Evolutionary conservation across 2,797 vertebrate genomes (phyloP).

Genomic region (Anabas testudineus): DNA sequence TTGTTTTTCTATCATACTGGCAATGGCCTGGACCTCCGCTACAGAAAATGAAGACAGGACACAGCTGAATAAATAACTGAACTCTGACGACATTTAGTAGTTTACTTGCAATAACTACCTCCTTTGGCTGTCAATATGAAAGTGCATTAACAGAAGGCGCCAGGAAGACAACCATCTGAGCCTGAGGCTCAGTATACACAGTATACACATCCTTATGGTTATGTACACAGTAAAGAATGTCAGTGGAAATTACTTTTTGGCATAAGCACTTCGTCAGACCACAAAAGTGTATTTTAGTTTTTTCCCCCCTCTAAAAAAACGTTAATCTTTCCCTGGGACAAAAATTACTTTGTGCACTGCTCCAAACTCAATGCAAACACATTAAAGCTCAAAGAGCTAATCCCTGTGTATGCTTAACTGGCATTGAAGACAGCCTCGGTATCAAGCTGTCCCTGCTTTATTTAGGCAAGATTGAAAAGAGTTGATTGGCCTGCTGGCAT

Average conservation of each 20-base stretch:
- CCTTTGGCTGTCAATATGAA: not conserved
- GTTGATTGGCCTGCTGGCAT: slow-evolving; percentile 11
- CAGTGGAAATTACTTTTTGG: not conserved
- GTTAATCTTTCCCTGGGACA: slow-evolving; percentile 9
- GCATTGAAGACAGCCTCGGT: slow-evolving; percentile 14
- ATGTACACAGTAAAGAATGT: slow-evolving; percentile 21
- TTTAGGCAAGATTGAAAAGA: slow-evolving; percentile 34
- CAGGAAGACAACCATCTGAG: not conserved
- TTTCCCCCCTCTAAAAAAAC: not conserved
- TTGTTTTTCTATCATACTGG: slow-evolving; percentile 97
- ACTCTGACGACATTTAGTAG: not conserved
- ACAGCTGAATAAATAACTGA: slow-evolving; percentile 2
- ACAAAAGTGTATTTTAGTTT: not conserved
- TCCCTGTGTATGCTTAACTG: slow-evolving; percentile 29
- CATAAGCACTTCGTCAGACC: not conserved
- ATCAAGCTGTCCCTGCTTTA: slow-evolving; percentile 34
- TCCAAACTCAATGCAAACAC: slow-evolving; percentile 26
- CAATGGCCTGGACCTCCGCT: slow-evolving; percentile 94
- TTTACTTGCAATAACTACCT: not conserved
- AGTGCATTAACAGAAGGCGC: slow-evolving; percentile 1
- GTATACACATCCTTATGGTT: slow-evolving; percentile 21
- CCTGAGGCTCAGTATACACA: not conserved
- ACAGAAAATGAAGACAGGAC: slow-evolving; percentile 20
- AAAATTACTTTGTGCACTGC: slow-evolving; percentile 13
- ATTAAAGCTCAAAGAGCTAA: slow-evolving; percentile 22